Evolutionary conservation across 2,888 invertebrate genomes (phyloP).

Genomic region (Coleophora flavipennella): DNA sequence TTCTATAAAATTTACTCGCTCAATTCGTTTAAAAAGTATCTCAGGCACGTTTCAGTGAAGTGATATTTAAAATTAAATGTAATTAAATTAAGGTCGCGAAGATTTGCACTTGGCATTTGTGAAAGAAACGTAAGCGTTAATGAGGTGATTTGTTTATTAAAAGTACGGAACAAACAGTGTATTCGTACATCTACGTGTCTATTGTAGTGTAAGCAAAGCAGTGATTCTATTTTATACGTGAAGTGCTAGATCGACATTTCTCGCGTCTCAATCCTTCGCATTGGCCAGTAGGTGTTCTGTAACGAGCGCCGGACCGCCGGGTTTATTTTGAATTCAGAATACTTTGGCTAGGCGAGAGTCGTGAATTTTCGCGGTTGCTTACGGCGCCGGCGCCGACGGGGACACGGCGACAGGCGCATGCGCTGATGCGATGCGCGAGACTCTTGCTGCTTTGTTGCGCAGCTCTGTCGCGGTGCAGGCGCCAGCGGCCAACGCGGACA

Average conservation of each 20-base stretch:
- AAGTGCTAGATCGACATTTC: conserved; percentile 25
- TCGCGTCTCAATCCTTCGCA: conserved; percentile 7
- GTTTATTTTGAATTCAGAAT: conserved; percentile 28
- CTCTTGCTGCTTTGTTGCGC: conserved; percentile 52
- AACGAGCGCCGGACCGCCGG: conserved; percentile 15
- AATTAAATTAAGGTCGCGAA: neutral
- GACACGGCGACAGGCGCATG: conserved; percentile 31
- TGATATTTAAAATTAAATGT: too few relatives aligned
- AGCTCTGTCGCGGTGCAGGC: conserved; percentile 44
- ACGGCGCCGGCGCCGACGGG: conserved; percentile 38
- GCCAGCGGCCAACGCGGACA: conserved; percentile 39
- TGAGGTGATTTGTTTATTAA: conserved; percentile 11
- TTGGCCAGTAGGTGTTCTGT: conserved; percentile 9
- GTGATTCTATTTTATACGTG: conserved; percentile 9
- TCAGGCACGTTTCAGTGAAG: too few relatives aligned
- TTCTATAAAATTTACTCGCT: too few relatives aligned
- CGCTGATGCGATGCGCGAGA: conserved; percentile 67
- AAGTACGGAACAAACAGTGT: neutral
- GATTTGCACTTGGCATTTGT: conserved; percentile 1
- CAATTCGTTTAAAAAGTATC: too few relatives aligned
- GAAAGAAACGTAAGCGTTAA: conserved; percentile 10
- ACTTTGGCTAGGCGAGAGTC: conserved; percentile 18
- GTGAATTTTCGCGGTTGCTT: conserved; percentile 6
- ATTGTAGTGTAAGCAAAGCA: conserved; percentile 4
- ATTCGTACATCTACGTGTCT: neutral